Evolutionary conservation across 2,797 vertebrate genomes (phyloP).

Genomic region (Pangasius krempfi): DNA sequence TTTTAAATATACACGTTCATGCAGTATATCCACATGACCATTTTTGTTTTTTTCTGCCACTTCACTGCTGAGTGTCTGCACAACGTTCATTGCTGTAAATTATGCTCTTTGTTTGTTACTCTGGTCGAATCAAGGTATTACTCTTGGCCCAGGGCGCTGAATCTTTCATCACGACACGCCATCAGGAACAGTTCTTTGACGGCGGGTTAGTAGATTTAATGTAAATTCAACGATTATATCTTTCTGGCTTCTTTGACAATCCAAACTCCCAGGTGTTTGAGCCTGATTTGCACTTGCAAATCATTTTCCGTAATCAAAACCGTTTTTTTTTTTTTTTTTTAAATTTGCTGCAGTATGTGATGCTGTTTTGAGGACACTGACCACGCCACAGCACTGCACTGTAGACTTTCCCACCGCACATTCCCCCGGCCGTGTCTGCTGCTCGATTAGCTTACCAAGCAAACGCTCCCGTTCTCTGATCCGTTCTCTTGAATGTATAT

Average conservation of each 20-base stretch:
- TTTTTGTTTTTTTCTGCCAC: background rate
- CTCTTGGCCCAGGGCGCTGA: background rate
- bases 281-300: background rate
- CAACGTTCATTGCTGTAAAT: background rate
- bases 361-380: background rate
- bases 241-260: background rate
- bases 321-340: background rate
- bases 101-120: background rate
- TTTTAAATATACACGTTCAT: background rate
- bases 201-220: background rate
- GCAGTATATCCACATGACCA: background rate
- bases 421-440: conserved; percentile 76
- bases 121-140: background rate
- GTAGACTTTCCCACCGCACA: conserved; percentile 62
- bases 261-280: background rate
- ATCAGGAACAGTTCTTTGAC: background rate
- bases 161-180: background rate
- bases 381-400: background rate
- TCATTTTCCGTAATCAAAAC: background rate
- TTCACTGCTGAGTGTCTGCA: background rate
- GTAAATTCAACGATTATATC: background rate
- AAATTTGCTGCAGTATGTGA: background rate
- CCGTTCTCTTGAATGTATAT: conserved; percentile 70
- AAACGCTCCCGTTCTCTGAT: background rate
- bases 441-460: background rate